phyloP scores from a whole-genome alignment of 1,140 invertebrate genomes.

The Penaeus japonicus region DNA sequence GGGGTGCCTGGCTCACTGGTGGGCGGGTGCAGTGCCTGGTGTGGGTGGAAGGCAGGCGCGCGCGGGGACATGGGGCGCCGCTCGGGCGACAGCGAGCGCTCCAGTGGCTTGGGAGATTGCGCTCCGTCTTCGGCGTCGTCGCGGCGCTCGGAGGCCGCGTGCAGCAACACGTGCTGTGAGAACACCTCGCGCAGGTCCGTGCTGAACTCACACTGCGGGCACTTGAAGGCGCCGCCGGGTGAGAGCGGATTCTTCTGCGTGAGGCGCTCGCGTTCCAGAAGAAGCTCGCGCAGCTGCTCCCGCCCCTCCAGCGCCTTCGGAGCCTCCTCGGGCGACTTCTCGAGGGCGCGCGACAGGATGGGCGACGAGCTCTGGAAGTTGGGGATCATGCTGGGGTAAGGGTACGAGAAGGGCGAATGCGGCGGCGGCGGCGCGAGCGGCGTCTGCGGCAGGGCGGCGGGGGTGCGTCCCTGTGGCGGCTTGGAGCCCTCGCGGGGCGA shows the following conservation, averaged over 20 bases:
- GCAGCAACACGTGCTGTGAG: conserved; percentile 64
- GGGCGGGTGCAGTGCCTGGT: conserved; percentile 34
- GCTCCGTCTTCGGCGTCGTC: conserved; percentile 20
- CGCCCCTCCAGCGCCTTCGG: conserved; percentile 20
- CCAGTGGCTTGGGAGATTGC: conserved; percentile 16
- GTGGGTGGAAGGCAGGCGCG: conserved; percentile 25
- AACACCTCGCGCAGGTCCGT: conserved; percentile 63
- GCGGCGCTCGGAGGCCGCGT: conserved; percentile 63
- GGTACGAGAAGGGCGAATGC: conserved; percentile 50
- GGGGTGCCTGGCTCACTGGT: not conserved
- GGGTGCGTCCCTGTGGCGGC: not conserved
- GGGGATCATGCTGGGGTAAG: conserved; percentile 29
- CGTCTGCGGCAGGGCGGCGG: conserved; percentile 31
- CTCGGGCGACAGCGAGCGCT: conserved; percentile 31
- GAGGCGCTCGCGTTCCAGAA: conserved; percentile 37
- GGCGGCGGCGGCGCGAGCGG: conserved; percentile 49
- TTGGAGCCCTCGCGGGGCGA: conserved; percentile 26
- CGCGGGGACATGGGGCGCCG: conserved; percentile 30
- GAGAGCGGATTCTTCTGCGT: conserved; percentile 6
- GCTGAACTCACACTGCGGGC: conserved; percentile 65
- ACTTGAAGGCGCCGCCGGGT: conserved; percentile 60
- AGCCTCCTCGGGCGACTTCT: conserved; percentile 40
- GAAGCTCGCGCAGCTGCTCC: conserved; percentile 38
- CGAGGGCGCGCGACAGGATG: conserved; percentile 41
- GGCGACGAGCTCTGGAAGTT: conserved; percentile 46